Percentiles rank a stretch among this genome's conserved stretches.
These are phyloP conservation scores for Drosophila arizonae DNA, from an alignment of 1,140 invertebrate species.

Conservation along the genomic window DNA sequence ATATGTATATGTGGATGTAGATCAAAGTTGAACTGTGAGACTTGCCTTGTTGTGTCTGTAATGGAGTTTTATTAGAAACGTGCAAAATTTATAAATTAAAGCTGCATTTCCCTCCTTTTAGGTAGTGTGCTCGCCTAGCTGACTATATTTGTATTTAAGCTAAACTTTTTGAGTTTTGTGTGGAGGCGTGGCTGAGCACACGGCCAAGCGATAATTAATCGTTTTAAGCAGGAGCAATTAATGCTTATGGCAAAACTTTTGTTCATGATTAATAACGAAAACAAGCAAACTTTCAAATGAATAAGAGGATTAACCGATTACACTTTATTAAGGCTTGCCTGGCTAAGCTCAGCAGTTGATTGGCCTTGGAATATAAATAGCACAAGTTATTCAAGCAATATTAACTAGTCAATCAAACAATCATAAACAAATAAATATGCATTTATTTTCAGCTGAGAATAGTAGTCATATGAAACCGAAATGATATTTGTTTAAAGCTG, in stretches of 20 bases:
- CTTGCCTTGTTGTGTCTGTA: slow-evolving; percentile 27
- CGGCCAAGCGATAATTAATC: slow-evolving; percentile 28
- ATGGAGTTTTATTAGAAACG: slow-evolving; percentile 40
- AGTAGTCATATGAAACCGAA: no score
- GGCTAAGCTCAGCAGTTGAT: background rate
- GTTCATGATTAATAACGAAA: slow-evolving; percentile 15
- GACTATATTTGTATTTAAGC: slow-evolving; percentile 3
- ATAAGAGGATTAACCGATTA: slow-evolving; percentile 23
- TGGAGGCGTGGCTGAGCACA: background rate
- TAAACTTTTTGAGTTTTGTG: slow-evolving; percentile 11
- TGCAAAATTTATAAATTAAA: slow-evolving; percentile 39
- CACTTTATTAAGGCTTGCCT: background rate
- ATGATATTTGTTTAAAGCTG: background rate
- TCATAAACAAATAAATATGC: no score
- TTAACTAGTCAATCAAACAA: no score
- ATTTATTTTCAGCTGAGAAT: no score
- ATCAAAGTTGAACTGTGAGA: slow-evolving; percentile 41
- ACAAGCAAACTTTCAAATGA: slow-evolving; percentile 18
- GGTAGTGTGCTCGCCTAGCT: background rate
- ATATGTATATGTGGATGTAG: background rate
- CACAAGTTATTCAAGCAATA: no score
- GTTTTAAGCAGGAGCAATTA: slow-evolving; percentile 32
- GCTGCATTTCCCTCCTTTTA: slow-evolving; percentile 1
- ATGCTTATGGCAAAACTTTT: slow-evolving; percentile 36
- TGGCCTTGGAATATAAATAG: background rate